Evolutionary conservation across 2,888 invertebrate species (phyloP).

Genomic region (Napeogenes sylphis): DNA sequence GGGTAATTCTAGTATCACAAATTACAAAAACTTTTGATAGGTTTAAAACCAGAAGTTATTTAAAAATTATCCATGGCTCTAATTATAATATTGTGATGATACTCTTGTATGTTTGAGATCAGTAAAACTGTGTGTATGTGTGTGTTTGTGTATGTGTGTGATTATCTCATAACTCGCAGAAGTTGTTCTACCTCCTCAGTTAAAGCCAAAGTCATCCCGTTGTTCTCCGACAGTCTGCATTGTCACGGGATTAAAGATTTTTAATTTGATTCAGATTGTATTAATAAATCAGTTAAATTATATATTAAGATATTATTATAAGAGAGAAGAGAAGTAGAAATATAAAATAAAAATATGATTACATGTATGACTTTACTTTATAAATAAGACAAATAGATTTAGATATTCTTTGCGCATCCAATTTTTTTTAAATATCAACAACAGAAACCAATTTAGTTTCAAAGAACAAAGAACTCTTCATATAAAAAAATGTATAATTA

Average conservation of each 20-base stretch:
- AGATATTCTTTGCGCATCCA: too few relatives aligned
- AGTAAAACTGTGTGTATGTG: not conserved
- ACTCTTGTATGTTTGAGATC: not conserved
- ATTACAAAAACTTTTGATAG: too few relatives aligned
- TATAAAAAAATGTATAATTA: not conserved
- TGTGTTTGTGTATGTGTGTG: not conserved
- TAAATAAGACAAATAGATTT: too few relatives aligned
- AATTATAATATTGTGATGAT: not conserved
- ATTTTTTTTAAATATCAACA: too few relatives aligned
- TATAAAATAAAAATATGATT: too few relatives aligned
- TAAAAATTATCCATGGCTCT: too few relatives aligned
- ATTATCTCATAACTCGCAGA: constrained; percentile 1
- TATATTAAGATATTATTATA: too few relatives aligned
- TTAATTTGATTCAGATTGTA: not conserved
- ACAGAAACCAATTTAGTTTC: not conserved
- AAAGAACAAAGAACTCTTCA: not conserved
- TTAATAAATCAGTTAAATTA: not conserved
- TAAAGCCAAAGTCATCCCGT: constrained; percentile 1
- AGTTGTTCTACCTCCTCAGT: not conserved
- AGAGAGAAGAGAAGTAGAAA: too few relatives aligned
- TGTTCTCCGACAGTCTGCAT: not conserved
- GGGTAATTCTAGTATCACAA: too few relatives aligned
- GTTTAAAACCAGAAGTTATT: too few relatives aligned
- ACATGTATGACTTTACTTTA: too few relatives aligned
- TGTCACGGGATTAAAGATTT: not conserved